These are phyloP conservation scores for Strigops habroptila DNA, from an alignment of 2,113 vertebrate genomes.

Conservation along the genomic window DNA sequence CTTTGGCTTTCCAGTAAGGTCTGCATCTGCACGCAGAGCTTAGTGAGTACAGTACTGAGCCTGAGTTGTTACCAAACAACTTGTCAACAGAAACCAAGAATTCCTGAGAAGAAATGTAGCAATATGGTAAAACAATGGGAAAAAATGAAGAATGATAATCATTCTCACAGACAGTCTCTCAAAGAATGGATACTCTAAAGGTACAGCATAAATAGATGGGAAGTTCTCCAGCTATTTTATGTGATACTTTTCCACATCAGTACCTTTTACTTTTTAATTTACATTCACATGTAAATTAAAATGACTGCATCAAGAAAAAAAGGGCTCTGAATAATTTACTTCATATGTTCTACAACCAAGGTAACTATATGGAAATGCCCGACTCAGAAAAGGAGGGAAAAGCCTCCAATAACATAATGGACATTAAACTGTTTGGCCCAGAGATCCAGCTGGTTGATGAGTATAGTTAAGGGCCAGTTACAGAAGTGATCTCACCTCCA, in stretches of 20 bases:
- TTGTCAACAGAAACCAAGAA: neutral
- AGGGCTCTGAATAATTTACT: neutral
- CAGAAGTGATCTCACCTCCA: neutral
- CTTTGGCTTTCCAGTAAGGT: neutral
- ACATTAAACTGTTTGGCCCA: neutral
- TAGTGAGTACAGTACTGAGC: neutral
- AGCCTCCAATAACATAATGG: neutral
- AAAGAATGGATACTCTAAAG: neutral
- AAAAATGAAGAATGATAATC: neutral
- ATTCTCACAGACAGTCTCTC: neutral
- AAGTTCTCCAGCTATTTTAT: neutral
- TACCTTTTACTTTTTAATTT: neutral
- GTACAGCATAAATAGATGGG: neutral
- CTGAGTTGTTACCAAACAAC: neutral
- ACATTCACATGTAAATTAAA: neutral
- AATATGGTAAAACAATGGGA: neutral
- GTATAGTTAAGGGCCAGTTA: neutral
- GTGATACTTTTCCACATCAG: neutral
- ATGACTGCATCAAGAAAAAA: neutral
- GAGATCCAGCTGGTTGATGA: neutral
- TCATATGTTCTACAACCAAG: neutral
- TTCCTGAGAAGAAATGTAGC: neutral
- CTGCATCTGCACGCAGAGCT: neutral
- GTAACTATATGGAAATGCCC: neutral
- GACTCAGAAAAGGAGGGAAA: neutral